Evolutionary conservation across 2,113 vertebrate genomes (phyloP).

Genomic region (Mungos mungo): DNA sequence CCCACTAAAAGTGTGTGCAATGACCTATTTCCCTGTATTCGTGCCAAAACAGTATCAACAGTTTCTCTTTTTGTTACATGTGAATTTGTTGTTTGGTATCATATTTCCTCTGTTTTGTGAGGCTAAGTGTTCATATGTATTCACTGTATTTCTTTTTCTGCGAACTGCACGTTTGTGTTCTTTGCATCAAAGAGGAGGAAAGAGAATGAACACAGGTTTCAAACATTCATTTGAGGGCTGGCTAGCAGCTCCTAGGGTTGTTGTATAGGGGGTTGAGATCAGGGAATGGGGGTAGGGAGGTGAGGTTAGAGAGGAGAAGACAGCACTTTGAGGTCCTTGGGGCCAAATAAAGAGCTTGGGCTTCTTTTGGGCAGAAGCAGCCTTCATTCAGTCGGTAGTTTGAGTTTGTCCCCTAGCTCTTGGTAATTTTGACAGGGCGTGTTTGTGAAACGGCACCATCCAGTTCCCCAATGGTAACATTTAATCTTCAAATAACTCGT

Average conservation of each 20-base stretch:
- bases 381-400: not conserved
- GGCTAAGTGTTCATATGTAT: not conserved
- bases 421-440: not conserved
- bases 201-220: not conserved
- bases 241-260: not conserved
- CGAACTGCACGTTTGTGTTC: not conserved
- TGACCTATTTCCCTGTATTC: not conserved
- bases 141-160: not conserved
- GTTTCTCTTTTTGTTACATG: not conserved
- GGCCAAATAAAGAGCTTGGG: not conserved
- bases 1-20: not conserved
- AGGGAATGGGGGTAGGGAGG: too few relatives aligned
- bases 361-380: not conserved
- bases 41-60: not conserved
- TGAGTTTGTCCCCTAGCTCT: not conserved
- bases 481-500: conserved; percentile 4
- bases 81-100: conserved; percentile 19
- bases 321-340: not conserved
- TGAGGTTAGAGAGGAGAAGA: not conserved
- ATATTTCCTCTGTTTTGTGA: not conserved
- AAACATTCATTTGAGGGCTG: not conserved
- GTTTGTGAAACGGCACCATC: not conserved
- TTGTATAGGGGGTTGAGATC: not conserved
- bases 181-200: not conserved
- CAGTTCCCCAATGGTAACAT: not conserved